A percentile compares a stretch with the other conserved stretches of the same genome.
Conservation (phyloP, 2,113 vertebrate species). For the Megaleporinus macrocephalus region DNA sequence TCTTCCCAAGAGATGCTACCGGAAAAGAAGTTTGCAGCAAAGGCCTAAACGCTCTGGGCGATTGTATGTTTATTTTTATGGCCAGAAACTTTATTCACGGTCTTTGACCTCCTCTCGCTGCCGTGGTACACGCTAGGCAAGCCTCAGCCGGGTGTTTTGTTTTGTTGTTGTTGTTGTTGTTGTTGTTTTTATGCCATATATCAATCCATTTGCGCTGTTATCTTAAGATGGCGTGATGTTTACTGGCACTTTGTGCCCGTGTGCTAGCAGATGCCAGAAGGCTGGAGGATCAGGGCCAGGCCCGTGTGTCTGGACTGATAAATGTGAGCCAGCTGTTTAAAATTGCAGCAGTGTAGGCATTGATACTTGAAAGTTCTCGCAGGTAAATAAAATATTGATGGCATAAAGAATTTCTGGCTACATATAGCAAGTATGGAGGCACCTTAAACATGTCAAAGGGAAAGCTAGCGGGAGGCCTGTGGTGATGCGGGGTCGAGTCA, state of each 20-base stretch:
- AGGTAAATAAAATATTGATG: neutral
- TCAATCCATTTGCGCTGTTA: neutral
- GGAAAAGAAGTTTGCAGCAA: neutral
- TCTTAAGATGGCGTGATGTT: neutral
- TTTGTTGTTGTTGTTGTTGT: too few relatives aligned
- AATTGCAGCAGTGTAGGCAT: conserved; percentile 2
- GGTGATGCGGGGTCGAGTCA: too few relatives aligned
- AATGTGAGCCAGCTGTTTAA: conserved; percentile 14
- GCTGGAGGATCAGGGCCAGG: neutral
- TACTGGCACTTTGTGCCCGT: neutral
- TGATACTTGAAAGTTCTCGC: neutral
- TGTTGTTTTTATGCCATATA: neutral
- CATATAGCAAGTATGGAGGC: neutral
- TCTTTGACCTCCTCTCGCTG: neutral
- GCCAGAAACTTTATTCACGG: neutral
- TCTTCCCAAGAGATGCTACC: neutral
- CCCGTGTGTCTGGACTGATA: neutral
- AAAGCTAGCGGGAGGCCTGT: neutral
- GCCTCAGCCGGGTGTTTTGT: neutral
- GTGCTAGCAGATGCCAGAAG: neutral
- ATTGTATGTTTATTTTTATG: neutral
- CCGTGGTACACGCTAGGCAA: neutral
- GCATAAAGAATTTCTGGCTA: neutral
- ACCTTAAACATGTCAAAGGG: neutral
- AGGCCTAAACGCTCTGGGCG: neutral